Evolutionary conservation across 2,888 invertebrate species (phyloP).

Genomic region (Hypomecis punctinalis): DNA sequence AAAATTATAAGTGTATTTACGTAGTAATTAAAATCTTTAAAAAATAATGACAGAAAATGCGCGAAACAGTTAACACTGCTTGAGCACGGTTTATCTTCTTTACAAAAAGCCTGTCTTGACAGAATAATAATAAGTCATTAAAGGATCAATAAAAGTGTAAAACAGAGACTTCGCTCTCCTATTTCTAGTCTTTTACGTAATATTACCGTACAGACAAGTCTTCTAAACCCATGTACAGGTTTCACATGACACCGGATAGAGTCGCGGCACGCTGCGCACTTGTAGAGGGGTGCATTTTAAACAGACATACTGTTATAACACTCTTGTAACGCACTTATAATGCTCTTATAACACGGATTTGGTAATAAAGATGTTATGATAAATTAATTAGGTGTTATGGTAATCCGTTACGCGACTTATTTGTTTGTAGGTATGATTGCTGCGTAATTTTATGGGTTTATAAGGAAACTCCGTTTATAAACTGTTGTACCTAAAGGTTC

Average conservation of each 20-base stretch:
- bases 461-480: not conserved
- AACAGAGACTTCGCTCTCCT: too few species aligned
- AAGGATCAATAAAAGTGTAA: too few species aligned
- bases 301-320: conserved; percentile 7
- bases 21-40: too few species aligned
- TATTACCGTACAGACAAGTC: not conserved
- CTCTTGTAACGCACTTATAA: too few species aligned
- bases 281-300: conserved; percentile 46
- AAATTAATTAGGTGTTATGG: conserved; percentile 15
- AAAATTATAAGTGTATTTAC: too few species aligned
- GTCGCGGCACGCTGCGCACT: conserved; percentile 48
- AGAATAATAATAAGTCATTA: too few species aligned
- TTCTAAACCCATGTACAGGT: conserved; percentile 7
- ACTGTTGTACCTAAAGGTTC: not conserved
- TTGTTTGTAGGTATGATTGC: conserved; percentile 1
- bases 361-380: conserved; percentile 12
- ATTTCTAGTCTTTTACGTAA: too few species aligned
- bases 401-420: conserved; percentile 5
- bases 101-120: too few species aligned
- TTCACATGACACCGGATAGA: conserved; percentile 45
- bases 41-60: too few species aligned
- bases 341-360: conserved; percentile 14
- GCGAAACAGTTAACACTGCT: too few species aligned
- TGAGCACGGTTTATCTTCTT: too few species aligned
- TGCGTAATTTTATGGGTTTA: conserved; percentile 6